phyloP scores from a whole-genome alignment of 2,797 vertebrate genomes.

The Chaetodon trifasciatus region DNA sequence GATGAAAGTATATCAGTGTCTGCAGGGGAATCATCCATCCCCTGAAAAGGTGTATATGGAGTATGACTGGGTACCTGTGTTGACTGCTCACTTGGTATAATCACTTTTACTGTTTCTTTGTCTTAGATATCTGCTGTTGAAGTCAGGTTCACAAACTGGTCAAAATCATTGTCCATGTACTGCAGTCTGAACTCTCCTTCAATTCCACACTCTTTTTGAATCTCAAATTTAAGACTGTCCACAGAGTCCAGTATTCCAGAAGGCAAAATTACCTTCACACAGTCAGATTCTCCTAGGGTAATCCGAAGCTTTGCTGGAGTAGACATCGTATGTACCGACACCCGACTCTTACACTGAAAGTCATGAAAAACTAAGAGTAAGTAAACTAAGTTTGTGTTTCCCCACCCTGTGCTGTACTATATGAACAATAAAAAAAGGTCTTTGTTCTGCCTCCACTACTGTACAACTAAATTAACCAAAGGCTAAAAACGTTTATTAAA shows the following conservation, averaged over 20 bases:
- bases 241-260: slow-evolving; percentile 3
- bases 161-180: slow-evolving; percentile 47
- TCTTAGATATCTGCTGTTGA: slow-evolving; percentile 48
- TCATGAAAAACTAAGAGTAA: too few relatives aligned
- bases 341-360: too few relatives aligned
- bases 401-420: too few relatives aligned
- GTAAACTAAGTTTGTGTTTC: too few relatives aligned
- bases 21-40: neutral
- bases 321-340: too few relatives aligned
- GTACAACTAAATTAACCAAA: too few relatives aligned
- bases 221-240: neutral
- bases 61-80: neutral
- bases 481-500: too few relatives aligned
- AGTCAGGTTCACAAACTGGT: slow-evolving; percentile 42
- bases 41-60: neutral
- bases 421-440: too few relatives aligned
- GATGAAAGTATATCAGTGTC: slow-evolving; percentile 42
- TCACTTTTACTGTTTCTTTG: slow-evolving; percentile 49
- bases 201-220: slow-evolving; percentile 4
- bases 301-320: too few relatives aligned
- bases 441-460: too few relatives aligned
- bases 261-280: too few relatives aligned
- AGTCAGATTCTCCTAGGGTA: too few relatives aligned
- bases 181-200: slow-evolving; percentile 43
- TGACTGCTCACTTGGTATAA: slow-evolving; percentile 3